phyloP scores from a whole-genome alignment of 2,113 vertebrate species.

The Terrapene triunguis region DNA sequence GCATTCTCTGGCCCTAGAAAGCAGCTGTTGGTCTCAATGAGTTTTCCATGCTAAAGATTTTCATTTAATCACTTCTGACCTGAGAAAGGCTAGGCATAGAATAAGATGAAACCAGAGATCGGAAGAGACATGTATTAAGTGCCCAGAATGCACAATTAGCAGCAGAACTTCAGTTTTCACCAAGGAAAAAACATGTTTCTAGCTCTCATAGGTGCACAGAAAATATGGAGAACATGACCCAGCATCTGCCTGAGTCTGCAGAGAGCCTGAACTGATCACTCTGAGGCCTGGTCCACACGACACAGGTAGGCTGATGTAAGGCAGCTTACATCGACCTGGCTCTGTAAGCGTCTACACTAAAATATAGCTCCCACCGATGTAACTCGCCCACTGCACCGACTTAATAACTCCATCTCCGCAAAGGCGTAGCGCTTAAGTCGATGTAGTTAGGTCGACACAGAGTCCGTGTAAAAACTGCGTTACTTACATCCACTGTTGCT shows the following conservation, averaged over 20 bases:
- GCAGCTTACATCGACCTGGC: background rate
- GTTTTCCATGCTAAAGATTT: background rate
- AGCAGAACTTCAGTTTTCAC: background rate
- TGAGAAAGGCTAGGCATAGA: background rate
- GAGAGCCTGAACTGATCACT: background rate
- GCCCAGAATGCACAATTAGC: background rate
- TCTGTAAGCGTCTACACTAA: background rate
- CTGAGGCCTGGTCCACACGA: background rate
- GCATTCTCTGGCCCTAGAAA: background rate
- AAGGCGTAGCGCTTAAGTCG: background rate
- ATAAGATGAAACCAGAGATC: background rate
- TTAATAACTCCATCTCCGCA: background rate
- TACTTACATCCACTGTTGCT: background rate
- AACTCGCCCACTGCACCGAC: background rate
- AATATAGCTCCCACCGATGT: background rate
- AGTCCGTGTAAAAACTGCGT: background rate
- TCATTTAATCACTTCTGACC: background rate
- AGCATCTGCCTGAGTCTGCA: background rate
- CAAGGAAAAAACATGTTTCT: background rate
- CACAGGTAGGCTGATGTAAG: too few relatives aligned
- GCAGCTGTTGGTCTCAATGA: background rate
- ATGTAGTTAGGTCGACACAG: background rate
- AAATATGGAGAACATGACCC: background rate
- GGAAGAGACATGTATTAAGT: background rate
- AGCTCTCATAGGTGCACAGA: background rate